A percentile compares a stretch with the other conserved stretches of the same genome.
These are phyloP conservation scores for Carassius gibelio DNA, from an alignment of 2,113 vertebrate species.

Conservation along the genomic window DNA sequence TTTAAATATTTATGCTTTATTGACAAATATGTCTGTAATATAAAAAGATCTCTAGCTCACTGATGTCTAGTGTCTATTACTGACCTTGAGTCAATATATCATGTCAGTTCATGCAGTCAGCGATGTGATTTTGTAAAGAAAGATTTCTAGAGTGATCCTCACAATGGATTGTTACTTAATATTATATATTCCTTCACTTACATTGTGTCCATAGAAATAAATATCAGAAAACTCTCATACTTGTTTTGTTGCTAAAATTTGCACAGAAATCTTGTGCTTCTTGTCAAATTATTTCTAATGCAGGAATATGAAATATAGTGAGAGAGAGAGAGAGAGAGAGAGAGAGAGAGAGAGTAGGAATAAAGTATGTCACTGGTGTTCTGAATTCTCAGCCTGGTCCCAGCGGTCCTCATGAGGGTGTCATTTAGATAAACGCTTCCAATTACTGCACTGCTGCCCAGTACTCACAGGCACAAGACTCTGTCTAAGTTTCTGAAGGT, in stretches of 20 bases:
- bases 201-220: not conserved
- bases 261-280: not conserved
- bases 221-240: not conserved
- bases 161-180: not conserved
- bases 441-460: conserved; percentile 62
- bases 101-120: not conserved
- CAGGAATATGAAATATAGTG: conserved; percentile 11
- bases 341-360: conserved; percentile 34
- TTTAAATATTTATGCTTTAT: not conserved
- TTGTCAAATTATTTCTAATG: not conserved
- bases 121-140: not conserved
- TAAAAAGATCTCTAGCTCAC: not conserved
- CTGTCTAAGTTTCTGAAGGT: conserved; percentile 10
- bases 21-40: not conserved
- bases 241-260: conserved; percentile 1
- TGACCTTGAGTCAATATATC: not conserved
- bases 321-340: not conserved
- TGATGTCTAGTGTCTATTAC: not conserved
- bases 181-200: not conserved
- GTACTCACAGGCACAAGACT: conserved; percentile 49
- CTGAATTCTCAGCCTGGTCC: conserved; percentile 50
- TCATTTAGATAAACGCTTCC: conserved; percentile 72
- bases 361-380: conserved; percentile 39
- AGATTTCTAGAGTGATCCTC: not conserved
- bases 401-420: conserved; percentile 62